phyloP scores from a whole-genome alignment of 2,113 vertebrate genomes.

The Charadrius vociferus region DNA sequence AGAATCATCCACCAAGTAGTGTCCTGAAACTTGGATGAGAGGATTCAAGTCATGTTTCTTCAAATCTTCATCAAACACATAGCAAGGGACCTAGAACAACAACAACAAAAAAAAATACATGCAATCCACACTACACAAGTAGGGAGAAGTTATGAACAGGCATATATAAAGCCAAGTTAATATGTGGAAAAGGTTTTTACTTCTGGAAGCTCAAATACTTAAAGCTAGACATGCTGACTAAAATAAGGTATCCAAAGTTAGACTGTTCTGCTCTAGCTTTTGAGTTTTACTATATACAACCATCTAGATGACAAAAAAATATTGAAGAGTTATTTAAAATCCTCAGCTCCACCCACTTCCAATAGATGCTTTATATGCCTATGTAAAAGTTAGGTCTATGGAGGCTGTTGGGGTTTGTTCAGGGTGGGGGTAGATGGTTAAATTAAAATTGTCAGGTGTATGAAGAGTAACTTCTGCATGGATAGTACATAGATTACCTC shows the following conservation, averaged over 20 bases:
- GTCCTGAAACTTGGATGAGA: constrained; percentile 83
- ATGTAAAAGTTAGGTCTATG: neutral
- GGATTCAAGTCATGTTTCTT: constrained; percentile 93
- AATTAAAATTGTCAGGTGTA: neutral
- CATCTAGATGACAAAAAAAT: neutral
- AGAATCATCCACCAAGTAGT: constrained; percentile 90
- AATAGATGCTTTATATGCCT: neutral
- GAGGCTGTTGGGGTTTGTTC: neutral
- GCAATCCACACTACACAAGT: neutral
- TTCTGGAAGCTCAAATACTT: neutral
- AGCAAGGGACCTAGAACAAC: constrained; percentile 88
- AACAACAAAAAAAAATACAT: neutral
- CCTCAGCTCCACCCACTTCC: neutral
- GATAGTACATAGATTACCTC: constrained; percentile 79
- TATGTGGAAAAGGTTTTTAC: neutral
- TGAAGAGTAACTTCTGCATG: neutral
- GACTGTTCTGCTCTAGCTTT: neutral
- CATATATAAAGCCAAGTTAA: neutral
- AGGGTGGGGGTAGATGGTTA: neutral
- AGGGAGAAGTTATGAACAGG: neutral
- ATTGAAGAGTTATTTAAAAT: neutral
- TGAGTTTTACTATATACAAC: neutral
- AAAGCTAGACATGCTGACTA: neutral
- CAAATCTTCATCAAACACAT: constrained; percentile 80
- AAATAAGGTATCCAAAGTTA: neutral